Evolutionary conservation across 2,797 vertebrate genomes (phyloP), one percentile per base, ranked within the genome.

Genomic region (Oreochromis mossambicus): DNA sequence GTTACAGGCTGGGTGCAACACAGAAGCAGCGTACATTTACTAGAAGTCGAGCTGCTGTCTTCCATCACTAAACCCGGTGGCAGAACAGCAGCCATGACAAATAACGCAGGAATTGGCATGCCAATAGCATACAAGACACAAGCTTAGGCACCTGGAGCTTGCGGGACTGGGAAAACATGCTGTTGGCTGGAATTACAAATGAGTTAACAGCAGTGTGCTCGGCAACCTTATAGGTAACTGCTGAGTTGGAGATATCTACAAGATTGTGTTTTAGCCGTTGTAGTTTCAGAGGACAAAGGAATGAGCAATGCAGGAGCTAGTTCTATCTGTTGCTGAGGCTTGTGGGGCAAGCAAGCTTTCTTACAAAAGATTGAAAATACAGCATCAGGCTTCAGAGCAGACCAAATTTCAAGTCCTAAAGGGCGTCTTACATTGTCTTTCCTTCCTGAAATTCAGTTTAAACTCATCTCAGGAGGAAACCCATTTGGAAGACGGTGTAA

Each of bases 1-100:
- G 7, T 14, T 17, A 4, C 13, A 48, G 58, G 5, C 11, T 19
- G 50, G 79, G 24, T 8, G 15, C 56, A 51, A 48, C 63, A 79
- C 17, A 70, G 78, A 84, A 48, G 46, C 70, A 2, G 6, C 34
- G 83, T 82, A 54, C 86, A 87, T 92, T 91, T 81, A 77, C 82
- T 43, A 10, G 10, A 82, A 14, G 19, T 77, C 52, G 56, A 14
- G 21, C 61, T 61, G 82, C 83, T 91, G 86, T 85, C 84, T 86
- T 82, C 79, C 83, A 87, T 88, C 82, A 83, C 82, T 29, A 82
- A 86, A 46, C 84, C 84, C 77, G 46, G 83, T 75, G 70, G 88
- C 41, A 1, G 54, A 81, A 43, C 38, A 70, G 58, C 84, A 10
- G 87, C 78, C 73, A 21, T 85, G 87, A 91, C 79, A 77, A 90